Percentiles rank a stretch among this genome's conserved stretches.
Evolutionary conservation across 2,888 invertebrate species (phyloP).

Genomic region (Pristionchus maxplancki): DNA sequence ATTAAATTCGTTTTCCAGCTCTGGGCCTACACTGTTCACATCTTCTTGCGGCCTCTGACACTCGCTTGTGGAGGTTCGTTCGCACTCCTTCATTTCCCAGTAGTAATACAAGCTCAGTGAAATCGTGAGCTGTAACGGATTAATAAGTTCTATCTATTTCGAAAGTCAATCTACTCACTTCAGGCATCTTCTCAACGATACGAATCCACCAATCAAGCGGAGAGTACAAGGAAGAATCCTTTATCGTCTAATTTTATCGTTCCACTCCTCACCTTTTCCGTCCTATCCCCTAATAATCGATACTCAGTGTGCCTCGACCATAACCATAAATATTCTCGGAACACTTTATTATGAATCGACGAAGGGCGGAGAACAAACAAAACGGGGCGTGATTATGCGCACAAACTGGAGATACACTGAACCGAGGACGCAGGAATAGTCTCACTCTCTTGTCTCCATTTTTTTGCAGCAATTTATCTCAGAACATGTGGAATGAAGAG

Average conservation of each 20-base stretch:
- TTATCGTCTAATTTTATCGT: slow-evolving; percentile 25
- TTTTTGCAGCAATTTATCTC: too few species aligned
- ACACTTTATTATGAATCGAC: neutral
- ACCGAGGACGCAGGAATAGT: neutral
- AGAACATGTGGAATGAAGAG: neutral
- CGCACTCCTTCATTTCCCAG: neutral
- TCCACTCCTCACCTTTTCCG: neutral
- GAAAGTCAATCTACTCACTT: neutral
- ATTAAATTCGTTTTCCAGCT: too few species aligned
- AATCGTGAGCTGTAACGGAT: too few species aligned
- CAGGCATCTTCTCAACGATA: slow-evolving; percentile 42
- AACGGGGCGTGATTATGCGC: slow-evolving; percentile 12
- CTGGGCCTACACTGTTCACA: slow-evolving; percentile 21
- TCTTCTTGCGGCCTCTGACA: slow-evolving; percentile 6
- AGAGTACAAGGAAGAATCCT: slow-evolving; percentile 31
- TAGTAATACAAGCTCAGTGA: too few species aligned
- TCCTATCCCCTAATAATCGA: slow-evolving; percentile 34
- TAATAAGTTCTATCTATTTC: neutral
- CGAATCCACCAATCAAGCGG: slow-evolving; percentile 36
- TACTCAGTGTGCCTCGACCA: neutral
- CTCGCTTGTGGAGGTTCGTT: slow-evolving; percentile 23
- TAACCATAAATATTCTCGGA: neutral
- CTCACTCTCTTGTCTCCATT: neutral
- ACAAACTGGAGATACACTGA: neutral
- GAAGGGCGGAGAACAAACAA: neutral